Base-by-base conservation (phyloP, 1,140 invertebrate genomes). In the Monochamus saltuarius region DNA sequence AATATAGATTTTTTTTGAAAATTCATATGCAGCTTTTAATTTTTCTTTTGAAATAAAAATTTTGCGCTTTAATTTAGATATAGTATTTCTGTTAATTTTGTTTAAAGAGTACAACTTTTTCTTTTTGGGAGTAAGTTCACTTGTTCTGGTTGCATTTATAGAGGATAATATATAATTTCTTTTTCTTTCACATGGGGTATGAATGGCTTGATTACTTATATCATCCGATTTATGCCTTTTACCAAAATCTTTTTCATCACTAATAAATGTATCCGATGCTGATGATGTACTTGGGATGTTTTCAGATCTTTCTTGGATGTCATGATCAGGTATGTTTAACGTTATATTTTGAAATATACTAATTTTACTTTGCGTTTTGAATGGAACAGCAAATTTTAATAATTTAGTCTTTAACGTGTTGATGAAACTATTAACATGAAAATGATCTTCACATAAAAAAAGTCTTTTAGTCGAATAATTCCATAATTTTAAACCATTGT, bases 361-460 rank as follows among this genome's bases (percentile, higher is more conserved):
- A 8, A n/a, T 38, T 38, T 8, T 38, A n/a, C 37, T 8, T 38
- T 38, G 7, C 37, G n/a, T 7, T 38, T n/a, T 38, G 34, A 49
- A 14, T 19, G 46, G 43, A 14, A 46, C 10, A n/a, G 43, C 43
- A 46, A 10, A 46, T 13, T n/a, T 13, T 14, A 10, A 46, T 17
- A 46, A 17, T 34, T 29, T 49, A 19, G 19, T 49, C 19, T 49
- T 49, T n/a, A 22, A n/a, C 10, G 8, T 19, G 34, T 49, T 34
- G 19, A 29, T 49, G 17, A 49, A 49, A 8, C 10, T n/a, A 22
- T 49, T 17, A 22, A n/a, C 22, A 22, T 49, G n/a, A 49, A 49
- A 49, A 34, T 49, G 17, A 34, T 49, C 46, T 34, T 49, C 46
- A 49, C 46, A 49, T 49, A 49, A 49, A 49, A 29, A 17, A n/a